These are phyloP conservation scores for Eretmocerus hayati DNA, from an alignment of 2,888 invertebrate genomes.

Conservation along the genomic window DNA sequence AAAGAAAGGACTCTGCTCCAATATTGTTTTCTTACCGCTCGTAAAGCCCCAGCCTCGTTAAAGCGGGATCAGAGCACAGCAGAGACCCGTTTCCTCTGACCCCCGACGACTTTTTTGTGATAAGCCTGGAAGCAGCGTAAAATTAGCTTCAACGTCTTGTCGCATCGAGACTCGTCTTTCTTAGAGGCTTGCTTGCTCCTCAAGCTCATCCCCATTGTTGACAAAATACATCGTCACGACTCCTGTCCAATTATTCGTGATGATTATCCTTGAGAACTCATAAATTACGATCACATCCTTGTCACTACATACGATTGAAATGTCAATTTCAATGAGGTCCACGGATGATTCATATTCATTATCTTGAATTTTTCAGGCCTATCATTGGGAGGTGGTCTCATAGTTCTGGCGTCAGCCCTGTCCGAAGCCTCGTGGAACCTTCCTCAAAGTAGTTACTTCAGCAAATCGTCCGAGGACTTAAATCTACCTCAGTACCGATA, in stretches of 20 bases:
- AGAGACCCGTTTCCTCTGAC: neutral
- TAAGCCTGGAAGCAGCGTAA: no score
- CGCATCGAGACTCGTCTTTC: no score
- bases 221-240: no score
- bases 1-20: neutral
- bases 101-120: neutral
- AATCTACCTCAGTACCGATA: slow-evolving; percentile 50
- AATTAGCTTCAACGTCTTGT: no score
- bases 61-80: slow-evolving; percentile 15
- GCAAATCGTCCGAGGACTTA: slow-evolving; percentile 35
- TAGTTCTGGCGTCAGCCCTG: slow-evolving; percentile 56
- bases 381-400: slow-evolving; percentile 55
- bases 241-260: no score
- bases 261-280: no score
- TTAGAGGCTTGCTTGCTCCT: no score
- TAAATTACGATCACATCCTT: no score
- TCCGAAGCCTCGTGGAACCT: slow-evolving; percentile 54
- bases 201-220: no score
- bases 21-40: slow-evolving; percentile 22
- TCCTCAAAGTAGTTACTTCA: slow-evolving; percentile 36
- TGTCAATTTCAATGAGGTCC: no score
- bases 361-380: slow-evolving; percentile 51
- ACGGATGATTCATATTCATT: no score
- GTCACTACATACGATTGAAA: no score
- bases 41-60: slow-evolving; percentile 21